Evolutionary conservation across 2,113 vertebrate genomes (phyloP).

Genomic region (Choloepus hoffmanni): DNA sequence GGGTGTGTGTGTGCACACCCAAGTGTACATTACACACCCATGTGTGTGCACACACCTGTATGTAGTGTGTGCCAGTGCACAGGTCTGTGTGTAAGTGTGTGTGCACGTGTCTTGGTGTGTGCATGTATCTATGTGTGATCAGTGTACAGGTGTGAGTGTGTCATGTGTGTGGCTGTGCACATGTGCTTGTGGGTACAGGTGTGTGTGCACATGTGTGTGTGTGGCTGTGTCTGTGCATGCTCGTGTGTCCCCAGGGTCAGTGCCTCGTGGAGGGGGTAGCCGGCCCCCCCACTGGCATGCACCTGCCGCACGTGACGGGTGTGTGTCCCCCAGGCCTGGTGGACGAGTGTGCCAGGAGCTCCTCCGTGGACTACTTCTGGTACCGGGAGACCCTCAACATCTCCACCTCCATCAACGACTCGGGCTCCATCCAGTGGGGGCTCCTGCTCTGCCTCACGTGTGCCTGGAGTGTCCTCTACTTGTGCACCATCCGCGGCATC

Average conservation of each 20-base stretch:
- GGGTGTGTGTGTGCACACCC: neutral
- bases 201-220: neutral
- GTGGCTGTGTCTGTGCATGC: neutral
- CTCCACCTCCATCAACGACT: constrained; percentile 88
- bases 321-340: constrained; percentile 83
- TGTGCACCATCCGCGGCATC: constrained; percentile 93
- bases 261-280: too few species aligned
- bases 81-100: too few species aligned
- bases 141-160: too few species aligned
- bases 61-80: neutral
- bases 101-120: too few species aligned
- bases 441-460: constrained; percentile 90
- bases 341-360: constrained; percentile 92
- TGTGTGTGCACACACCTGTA: neutral
- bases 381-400: constrained; percentile 94
- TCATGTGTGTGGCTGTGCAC: neutral
- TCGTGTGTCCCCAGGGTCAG: neutral
- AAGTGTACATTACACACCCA: neutral
- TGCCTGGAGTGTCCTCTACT: constrained; percentile 91
- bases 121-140: neutral
- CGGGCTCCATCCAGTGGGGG: constrained; percentile 93
- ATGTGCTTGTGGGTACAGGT: neutral
- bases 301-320: accelerated
- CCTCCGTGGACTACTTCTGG: constrained; percentile 96
- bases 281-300: too few species aligned